Conservation (phyloP, 2,888 invertebrate species). For the Lepetodrilus schrolli region DNA sequence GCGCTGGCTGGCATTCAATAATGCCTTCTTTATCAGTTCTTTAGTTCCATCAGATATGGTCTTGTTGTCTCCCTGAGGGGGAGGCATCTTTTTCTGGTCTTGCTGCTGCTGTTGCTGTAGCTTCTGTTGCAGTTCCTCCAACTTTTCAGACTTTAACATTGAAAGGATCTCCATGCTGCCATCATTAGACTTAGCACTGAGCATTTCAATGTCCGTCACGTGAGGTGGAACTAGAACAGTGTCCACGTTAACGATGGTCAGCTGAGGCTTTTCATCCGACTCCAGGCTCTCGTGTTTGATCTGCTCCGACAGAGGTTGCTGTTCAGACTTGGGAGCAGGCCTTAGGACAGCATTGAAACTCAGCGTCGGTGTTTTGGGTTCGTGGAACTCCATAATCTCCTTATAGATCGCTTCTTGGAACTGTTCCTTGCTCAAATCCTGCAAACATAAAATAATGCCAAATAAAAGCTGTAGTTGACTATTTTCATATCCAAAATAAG, state of each 20-base stretch:
- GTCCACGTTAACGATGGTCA: background rate
- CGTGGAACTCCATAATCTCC: constrained; percentile 72
- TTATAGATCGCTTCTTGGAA: constrained; percentile 71
- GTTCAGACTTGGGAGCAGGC: constrained; percentile 60
- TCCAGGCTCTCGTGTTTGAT: background rate
- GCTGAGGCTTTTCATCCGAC: too few relatives aligned
- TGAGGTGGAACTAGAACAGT: constrained; percentile 33
- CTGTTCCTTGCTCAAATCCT: constrained; percentile 66
- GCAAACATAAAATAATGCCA: too few relatives aligned
- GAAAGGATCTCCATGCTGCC: constrained; percentile 50
- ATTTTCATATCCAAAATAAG: too few relatives aligned
- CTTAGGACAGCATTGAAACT: constrained; percentile 63
- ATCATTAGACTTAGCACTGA: constrained; percentile 64
- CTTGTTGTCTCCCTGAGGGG: constrained; percentile 50
- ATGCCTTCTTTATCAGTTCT: constrained; percentile 67
- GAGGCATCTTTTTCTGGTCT: background rate
- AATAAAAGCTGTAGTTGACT: too few relatives aligned
- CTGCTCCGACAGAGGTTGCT: background rate
- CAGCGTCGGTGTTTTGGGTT: constrained; percentile 57
- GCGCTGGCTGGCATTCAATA: constrained; percentile 57
- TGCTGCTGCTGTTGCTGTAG: constrained; percentile 40
- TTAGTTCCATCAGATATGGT: constrained; percentile 68
- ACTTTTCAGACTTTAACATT: constrained; percentile 30
- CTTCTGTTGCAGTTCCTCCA: constrained; percentile 38
- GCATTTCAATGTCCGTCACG: constrained; percentile 67